Conservation (phyloP, 2,113 vertebrate species). For the Vanacampus margaritifer region DNA sequence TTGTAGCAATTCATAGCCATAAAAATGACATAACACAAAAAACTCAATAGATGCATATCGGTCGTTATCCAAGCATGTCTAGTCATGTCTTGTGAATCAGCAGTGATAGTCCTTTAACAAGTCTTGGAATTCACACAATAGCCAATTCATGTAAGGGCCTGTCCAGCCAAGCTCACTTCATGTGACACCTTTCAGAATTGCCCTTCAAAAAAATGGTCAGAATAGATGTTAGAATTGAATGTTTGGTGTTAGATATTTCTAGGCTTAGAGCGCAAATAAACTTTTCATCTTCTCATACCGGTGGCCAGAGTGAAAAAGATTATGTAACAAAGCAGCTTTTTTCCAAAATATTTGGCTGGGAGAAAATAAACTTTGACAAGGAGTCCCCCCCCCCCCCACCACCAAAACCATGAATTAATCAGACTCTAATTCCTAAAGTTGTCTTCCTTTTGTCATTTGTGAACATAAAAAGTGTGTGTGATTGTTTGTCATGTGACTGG, state of each 20-base stretch:
- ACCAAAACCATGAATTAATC: too few species aligned
- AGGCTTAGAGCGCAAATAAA: background rate
- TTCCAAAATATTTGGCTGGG: background rate
- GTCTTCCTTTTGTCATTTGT: background rate
- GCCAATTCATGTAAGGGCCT: constrained; percentile 42
- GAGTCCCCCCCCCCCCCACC: too few species aligned
- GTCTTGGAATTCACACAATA: constrained; percentile 42
- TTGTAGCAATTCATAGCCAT: constrained; percentile 4
- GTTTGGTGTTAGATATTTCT: background rate
- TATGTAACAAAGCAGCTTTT: background rate
- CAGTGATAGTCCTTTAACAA: constrained; percentile 16
- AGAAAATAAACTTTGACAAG: too few species aligned
- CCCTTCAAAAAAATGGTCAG: background rate
- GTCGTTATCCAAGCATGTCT: constrained; percentile 28
- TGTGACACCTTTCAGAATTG: background rate
- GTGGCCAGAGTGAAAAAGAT: background rate
- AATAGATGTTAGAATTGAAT: background rate
- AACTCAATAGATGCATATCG: constrained; percentile 2
- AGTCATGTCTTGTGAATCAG: constrained; percentile 37
- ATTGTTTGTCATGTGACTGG: too few species aligned
- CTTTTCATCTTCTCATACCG: background rate
- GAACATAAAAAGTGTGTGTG: too few species aligned
- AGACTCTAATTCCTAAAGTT: background rate
- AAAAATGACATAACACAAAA: background rate
- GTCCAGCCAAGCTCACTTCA: background rate